A percentile compares a stretch with the other conserved stretches of the same genome.
These are phyloP conservation scores for Stichopus horrens DNA, from an alignment of 53 echinoderm and acorn worm genomes.

Conservation along the genomic window DNA sequence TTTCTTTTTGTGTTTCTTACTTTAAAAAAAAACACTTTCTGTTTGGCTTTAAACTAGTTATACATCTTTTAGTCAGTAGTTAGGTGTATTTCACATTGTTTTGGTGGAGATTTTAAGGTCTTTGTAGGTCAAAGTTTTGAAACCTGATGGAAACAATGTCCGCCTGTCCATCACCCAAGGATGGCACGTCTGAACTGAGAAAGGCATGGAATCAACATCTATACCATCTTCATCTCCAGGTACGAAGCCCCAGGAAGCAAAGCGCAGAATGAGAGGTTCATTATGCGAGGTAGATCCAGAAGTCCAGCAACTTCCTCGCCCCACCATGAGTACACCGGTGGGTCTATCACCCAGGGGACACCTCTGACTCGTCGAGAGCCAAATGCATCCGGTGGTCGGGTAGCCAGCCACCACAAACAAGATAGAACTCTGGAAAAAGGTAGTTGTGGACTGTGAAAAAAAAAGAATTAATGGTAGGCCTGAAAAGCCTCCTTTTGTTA, in stretches of 20 bases:
- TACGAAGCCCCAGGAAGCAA: conserved; percentile 1
- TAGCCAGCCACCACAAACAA: neutral
- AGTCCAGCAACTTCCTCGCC: conserved; percentile 35
- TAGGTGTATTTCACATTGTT: too few relatives aligned
- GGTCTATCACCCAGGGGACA: conserved; percentile 85
- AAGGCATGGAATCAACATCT: too few relatives aligned
- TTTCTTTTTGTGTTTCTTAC: too few relatives aligned
- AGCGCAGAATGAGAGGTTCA: conserved; percentile 31
- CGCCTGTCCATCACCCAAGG: too few relatives aligned
- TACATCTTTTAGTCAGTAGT: too few relatives aligned
- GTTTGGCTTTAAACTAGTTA: too few relatives aligned
- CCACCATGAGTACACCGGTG: conserved; percentile 44
- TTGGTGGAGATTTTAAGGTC: too few relatives aligned
- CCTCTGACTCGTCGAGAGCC: conserved; percentile 51
- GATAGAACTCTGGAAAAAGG: conserved; percentile 32
- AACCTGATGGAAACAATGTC: too few relatives aligned
- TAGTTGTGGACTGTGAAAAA: neutral
- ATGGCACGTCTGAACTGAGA: too few relatives aligned
- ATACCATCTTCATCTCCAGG: neutral
- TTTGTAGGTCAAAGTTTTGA: too few relatives aligned
- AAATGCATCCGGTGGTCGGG: neutral
- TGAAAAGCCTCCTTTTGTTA: too few relatives aligned
- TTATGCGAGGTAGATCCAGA: conserved; percentile 24
- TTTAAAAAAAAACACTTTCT: too few relatives aligned
- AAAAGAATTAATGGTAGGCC: neutral